These are phyloP conservation scores for Misgurnus mizolepis DNA, from an alignment of 2,113 vertebrate genomes.

Conservation along the genomic window DNA sequence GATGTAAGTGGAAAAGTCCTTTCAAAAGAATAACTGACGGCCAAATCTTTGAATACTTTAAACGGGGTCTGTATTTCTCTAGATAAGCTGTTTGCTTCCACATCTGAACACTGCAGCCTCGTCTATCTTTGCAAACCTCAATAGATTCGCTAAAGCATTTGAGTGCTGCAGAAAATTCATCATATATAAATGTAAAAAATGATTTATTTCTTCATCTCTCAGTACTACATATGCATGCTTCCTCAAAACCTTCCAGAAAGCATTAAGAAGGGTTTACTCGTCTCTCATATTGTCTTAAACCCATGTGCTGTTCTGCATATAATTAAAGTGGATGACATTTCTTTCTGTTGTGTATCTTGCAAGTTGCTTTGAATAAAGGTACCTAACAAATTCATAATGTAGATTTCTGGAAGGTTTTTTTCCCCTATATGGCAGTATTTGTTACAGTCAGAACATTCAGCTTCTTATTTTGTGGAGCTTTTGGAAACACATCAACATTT, in stretches of 20 bases:
- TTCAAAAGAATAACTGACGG: constrained; percentile 4
- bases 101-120: constrained; percentile 18
- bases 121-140: constrained; percentile 13
- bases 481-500: not conserved
- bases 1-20: not conserved
- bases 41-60: constrained; percentile 15
- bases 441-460: not conserved
- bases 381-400: too few relatives aligned
- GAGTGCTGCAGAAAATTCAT: too few relatives aligned
- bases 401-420: not conserved
- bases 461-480: not conserved
- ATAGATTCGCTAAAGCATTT: not conserved
- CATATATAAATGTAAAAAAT: too few relatives aligned
- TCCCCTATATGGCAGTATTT: not conserved
- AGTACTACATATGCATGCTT: not conserved
- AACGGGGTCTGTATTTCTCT: constrained; percentile 16
- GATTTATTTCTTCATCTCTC: not conserved
- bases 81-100: constrained; percentile 31
- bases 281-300: too few relatives aligned
- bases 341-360: too few relatives aligned
- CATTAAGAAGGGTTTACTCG: too few relatives aligned
- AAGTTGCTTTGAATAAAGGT: too few relatives aligned
- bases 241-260: not conserved
- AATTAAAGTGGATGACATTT: too few relatives aligned
- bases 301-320: too few relatives aligned